Evolutionary conservation across 2,797 vertebrate species (phyloP).

Genomic region (Amniataba percoides): DNA sequence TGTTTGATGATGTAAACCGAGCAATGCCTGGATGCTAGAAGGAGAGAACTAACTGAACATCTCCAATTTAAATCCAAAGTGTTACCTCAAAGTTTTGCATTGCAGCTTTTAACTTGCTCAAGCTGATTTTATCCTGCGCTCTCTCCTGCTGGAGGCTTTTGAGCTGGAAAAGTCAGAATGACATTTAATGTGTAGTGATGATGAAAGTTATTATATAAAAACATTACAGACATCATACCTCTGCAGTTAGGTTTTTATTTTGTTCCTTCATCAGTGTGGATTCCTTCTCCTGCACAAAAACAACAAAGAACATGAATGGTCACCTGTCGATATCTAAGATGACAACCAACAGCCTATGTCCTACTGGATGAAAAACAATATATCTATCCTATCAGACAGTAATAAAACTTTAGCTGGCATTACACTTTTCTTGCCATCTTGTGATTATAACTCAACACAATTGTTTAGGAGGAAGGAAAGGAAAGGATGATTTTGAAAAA

Average conservation of each 20-base stretch:
- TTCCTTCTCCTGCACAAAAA: constrained; percentile 65
- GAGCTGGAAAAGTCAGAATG: constrained; percentile 50
- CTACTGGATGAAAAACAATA: too few relatives aligned
- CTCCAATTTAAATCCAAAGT: not conserved
- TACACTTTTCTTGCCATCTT: too few relatives aligned
- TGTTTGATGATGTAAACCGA: not conserved
- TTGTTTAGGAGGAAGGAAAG: not conserved
- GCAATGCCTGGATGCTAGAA: not conserved
- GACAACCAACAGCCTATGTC: not conserved
- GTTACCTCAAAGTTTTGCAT: constrained; percentile 63
- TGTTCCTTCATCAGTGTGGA: constrained; percentile 41
- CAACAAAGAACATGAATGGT: not conserved
- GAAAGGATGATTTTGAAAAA: too few relatives aligned
- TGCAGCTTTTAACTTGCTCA: constrained; percentile 38
- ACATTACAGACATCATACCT: constrained; percentile 47
- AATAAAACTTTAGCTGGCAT: not conserved
- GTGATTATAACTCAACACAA: not conserved
- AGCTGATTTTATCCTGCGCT: constrained; percentile 47
- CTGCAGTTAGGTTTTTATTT: constrained; percentile 56
- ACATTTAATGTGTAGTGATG: not conserved
- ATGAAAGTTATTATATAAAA: not conserved
- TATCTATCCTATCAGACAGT: not conserved
- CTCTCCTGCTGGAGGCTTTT: constrained; percentile 47
- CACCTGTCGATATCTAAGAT: not conserved
- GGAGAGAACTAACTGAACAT: not conserved